phyloP scores from a whole-genome alignment of 35 echinoderm and acorn worm species.

The Ophiothrix spiculata region DNA sequence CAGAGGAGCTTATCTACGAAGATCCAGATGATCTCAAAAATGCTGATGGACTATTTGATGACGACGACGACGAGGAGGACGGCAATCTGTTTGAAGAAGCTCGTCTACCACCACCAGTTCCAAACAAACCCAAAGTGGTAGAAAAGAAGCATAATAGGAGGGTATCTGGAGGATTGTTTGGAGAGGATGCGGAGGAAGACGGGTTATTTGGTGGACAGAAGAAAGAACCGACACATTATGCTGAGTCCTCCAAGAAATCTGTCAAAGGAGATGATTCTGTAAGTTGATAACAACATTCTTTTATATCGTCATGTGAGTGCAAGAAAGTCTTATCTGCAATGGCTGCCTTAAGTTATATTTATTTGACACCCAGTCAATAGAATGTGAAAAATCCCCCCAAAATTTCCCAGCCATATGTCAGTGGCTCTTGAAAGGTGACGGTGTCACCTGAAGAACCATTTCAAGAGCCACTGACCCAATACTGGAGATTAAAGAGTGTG shows the following conservation, averaged over 20 bases:
- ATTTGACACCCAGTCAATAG: too few relatives aligned
- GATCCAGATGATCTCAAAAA: neutral
- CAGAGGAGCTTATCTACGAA: neutral
- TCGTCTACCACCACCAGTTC: neutral
- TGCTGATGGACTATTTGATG: slow-evolving; percentile 30
- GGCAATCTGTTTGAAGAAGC: neutral
- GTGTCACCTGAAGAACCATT: too few relatives aligned
- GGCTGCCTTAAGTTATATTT: too few relatives aligned
- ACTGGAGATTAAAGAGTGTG: too few relatives aligned
- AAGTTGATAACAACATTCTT: neutral
- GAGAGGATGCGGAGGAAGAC: slow-evolving; percentile 73
- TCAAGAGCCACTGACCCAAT: too few relatives aligned
- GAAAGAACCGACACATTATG: slow-evolving; percentile 20
- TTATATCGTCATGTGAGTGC: too few relatives aligned
- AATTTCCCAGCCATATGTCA: too few relatives aligned
- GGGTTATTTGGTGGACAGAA: slow-evolving; percentile 1
- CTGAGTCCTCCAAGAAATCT: neutral
- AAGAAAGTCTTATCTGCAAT: too few relatives aligned
- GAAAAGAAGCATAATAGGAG: slow-evolving; percentile 27
- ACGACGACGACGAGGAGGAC: slow-evolving; percentile 83
- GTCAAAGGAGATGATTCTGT: slow-evolving; percentile 11
- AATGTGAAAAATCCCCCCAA: too few relatives aligned
- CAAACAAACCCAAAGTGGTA: slow-evolving; percentile 6
- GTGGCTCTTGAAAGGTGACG: too few relatives aligned
- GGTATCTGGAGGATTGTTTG: slow-evolving; percentile 40